phyloP scores from a whole-genome alignment of 2,113 vertebrate species.

The Chaenogobius annularis region DNA sequence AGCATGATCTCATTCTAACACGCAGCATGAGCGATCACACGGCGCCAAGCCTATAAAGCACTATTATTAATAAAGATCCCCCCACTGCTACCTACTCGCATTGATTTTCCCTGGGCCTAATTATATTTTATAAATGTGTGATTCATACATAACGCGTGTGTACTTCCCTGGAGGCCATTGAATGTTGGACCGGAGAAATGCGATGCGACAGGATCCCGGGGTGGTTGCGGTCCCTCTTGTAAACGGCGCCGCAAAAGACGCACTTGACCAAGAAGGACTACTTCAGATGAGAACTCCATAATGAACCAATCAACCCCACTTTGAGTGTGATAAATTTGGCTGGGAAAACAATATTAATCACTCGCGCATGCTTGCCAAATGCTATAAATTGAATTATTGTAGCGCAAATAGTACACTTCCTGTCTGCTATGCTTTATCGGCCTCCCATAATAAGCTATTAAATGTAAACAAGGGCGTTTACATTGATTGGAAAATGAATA shows the following conservation, averaged over 20 bases:
- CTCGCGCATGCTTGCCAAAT: conserved; percentile 36
- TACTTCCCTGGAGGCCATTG: conserved; percentile 29
- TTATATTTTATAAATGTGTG: conserved; percentile 56
- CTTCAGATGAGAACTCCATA: conserved; percentile 47
- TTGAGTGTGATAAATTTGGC: conserved; percentile 54
- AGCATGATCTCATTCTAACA: not conserved
- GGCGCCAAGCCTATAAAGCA: not conserved
- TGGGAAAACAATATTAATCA: conserved; percentile 60
- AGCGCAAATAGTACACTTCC: conserved; percentile 40
- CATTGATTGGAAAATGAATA: conserved; percentile 64
- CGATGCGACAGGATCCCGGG: conserved; percentile 28
- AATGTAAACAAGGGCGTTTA: conserved; percentile 43
- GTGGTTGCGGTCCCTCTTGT: conserved; percentile 16
- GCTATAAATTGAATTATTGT: conserved; percentile 52
- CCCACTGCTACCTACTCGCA: conserved; percentile 7
- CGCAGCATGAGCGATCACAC: not conserved
- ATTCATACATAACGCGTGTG: conserved; percentile 40
- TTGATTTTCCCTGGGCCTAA: conserved; percentile 44
- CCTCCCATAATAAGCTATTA: conserved; percentile 47
- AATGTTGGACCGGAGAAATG: conserved; percentile 41
- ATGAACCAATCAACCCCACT: conserved; percentile 65
- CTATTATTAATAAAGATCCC: conserved; percentile 18
- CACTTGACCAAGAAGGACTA: conserved; percentile 42
- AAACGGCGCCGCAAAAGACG: conserved; percentile 34
- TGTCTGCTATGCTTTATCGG: conserved; percentile 36